Percentiles rank a stretch among this genome's conserved stretches.
Conservation (phyloP, 2,888 invertebrate species). For the Entomobrya proxima region DNA sequence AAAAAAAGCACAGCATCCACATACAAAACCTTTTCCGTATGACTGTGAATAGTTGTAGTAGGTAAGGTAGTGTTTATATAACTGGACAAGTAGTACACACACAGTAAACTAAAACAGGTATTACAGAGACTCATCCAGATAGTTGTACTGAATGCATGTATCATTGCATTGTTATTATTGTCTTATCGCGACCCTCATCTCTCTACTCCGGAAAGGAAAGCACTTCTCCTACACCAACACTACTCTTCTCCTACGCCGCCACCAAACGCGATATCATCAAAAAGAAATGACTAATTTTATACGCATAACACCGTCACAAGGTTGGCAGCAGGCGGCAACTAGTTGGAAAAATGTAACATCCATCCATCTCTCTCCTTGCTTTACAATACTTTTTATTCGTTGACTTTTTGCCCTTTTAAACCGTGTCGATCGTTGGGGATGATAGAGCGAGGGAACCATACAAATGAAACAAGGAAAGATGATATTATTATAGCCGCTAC, state of each 20-base stretch:
- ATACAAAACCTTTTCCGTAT: not conserved
- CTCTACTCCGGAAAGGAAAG: constrained; percentile 23
- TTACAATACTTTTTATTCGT: constrained; percentile 42
- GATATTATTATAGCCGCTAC: not conserved
- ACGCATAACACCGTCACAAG: constrained; percentile 40
- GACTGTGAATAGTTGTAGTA: not conserved
- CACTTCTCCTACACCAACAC: not conserved
- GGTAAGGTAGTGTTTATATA: constrained; percentile 12
- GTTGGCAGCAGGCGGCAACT: constrained; percentile 39
- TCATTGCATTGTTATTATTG: constrained; percentile 15
- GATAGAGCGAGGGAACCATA: constrained; percentile 44
- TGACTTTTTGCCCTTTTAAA: constrained; percentile 64
- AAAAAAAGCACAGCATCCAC: constrained; percentile 20
- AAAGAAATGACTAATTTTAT: constrained; percentile 58
- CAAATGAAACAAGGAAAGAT: constrained; percentile 47
- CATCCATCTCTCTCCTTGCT: not conserved
- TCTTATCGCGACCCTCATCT: constrained; percentile 25
- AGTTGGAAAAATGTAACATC: not conserved
- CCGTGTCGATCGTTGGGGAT: constrained; percentile 42
- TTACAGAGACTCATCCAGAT: not conserved
- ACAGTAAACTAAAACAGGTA: constrained; percentile 12
- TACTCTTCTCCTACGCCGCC: not conserved
- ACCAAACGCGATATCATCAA: constrained; percentile 44
- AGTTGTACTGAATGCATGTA: not conserved
- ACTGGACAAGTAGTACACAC: constrained; percentile 9